Base-by-base conservation (phyloP, 2,888 invertebrate genomes). In the Eustalomyia histrio region DNA sequence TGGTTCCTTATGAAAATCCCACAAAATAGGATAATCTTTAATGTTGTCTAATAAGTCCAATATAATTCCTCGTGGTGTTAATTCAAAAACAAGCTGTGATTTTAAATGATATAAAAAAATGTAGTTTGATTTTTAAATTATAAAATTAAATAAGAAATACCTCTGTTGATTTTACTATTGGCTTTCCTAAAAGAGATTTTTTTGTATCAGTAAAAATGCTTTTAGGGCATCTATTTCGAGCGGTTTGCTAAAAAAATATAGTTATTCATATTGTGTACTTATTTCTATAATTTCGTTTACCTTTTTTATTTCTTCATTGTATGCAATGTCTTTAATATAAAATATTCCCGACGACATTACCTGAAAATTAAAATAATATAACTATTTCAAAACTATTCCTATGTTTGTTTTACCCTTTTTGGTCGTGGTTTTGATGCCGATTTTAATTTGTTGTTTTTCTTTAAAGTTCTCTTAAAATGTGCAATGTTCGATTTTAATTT, bases 1-100 rank as follows among this genome's bases (percentile, higher is more conserved):
- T 5, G 72, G 78, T 2, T 39, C n/a, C 0, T 72, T 53, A 55
- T 78, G 78, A 72, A 78, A 78, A 18, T 78, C 47, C 78, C 78
- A 78, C 21, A 78, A 24, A 2, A 78, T 60, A 9, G 78, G 72
- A 78, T 39, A 67, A 3, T 61, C 14, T 78, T 78, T 61, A 33
- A 78, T 78, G 17, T 17, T 55, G 16, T 78, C 67, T 14, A 78
- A n/a, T n/a, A 78, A 53, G 8, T 47, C 65, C 33, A 67, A 12
- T 2, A 78, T 17, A 18, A 78, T 72, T 2, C 67, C 78, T 35
- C n/a, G 7, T 18, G 78, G 67, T 1, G 78, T 67, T 35, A 50
- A 78, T 21, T 78, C 72, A 33, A 78, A 78, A 24, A 72, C 72
- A 24, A 78, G 55, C 78, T 78, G 50, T 33, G 16, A 12, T 12